These are phyloP conservation scores for Eudyptes chrysolophus DNA, from an alignment of 2,113 vertebrate species.

Conservation along the genomic window DNA sequence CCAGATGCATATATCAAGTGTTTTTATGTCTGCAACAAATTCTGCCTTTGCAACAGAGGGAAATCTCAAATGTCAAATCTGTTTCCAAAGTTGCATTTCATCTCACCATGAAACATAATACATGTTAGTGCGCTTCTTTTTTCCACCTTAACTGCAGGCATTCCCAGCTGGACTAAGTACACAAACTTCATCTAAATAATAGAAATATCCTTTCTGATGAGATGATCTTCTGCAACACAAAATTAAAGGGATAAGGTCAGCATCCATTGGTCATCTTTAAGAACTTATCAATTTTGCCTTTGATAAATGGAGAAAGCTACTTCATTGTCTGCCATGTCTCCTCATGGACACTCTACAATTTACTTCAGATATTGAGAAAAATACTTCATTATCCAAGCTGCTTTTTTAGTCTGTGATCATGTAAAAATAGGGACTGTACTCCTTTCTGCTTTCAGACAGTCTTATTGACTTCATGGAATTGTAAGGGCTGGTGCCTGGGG, in stretches of 20 bases:
- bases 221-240: neutral
- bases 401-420: neutral
- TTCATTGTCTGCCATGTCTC: neutral
- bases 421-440: neutral
- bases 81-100: conserved; percentile 31
- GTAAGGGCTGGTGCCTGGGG: neutral
- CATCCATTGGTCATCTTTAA: neutral
- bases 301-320: neutral
- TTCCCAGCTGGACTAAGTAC: neutral
- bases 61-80: conserved; percentile 24
- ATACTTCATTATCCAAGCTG: neutral
- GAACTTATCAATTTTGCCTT: neutral
- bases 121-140: neutral
- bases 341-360: neutral
- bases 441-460: neutral
- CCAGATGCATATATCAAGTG: conserved; percentile 32
- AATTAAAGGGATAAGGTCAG: conserved; percentile 12
- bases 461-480: neutral
- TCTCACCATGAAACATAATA: conserved; percentile 17
- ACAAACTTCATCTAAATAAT: neutral
- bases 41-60: conserved; percentile 1
- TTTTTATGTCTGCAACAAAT: conserved; percentile 49
- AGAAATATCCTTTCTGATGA: neutral
- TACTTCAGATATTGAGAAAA: neutral
- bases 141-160: neutral